A percentile compares a stretch with the other conserved stretches of the same genome.
phyloP scores from a whole-genome alignment of 2,797 vertebrate genomes.

The Betta splendens region DNA sequence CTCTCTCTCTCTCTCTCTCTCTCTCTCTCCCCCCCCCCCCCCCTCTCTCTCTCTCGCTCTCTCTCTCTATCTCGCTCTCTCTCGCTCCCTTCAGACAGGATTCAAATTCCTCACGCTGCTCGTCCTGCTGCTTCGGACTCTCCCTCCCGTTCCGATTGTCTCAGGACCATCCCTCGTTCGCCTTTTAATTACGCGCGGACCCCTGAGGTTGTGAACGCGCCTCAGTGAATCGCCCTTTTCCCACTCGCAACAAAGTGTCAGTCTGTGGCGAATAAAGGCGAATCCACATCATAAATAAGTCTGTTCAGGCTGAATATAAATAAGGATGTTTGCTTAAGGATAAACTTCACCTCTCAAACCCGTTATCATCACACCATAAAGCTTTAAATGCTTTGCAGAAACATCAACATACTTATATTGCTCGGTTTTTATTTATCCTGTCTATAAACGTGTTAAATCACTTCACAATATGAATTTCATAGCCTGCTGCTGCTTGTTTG shows the following conservation, averaged over 20 bases:
- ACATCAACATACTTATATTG: too few species aligned
- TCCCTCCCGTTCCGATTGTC: too few species aligned
- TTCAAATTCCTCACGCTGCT: constrained; percentile 85
- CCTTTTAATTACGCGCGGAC: constrained; percentile 65
- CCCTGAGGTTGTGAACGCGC: constrained; percentile 42
- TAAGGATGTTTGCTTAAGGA: not conserved
- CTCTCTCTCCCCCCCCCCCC: constrained; percentile 37
- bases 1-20: too few species aligned
- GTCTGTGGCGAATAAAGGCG: not conserved
- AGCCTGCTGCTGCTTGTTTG: not conserved
- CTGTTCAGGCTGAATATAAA: not conserved
- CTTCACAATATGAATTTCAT: not conserved
- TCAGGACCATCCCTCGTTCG: constrained; percentile 61
- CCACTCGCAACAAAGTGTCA: constrained; percentile 24
- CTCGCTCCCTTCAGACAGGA: constrained; percentile 71
- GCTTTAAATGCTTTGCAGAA: too few species aligned
- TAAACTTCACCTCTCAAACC: not conserved
- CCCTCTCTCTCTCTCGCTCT: constrained; percentile 58
- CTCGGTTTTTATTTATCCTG: too few species aligned
- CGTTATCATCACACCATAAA: too few species aligned
- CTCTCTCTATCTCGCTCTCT: too few species aligned
- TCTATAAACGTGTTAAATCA: not conserved
- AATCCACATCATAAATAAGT: not conserved
- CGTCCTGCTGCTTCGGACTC: too few species aligned
- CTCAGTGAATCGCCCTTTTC: constrained; percentile 30